Evolutionary conservation across 2,797 vertebrate species (phyloP).

Genomic region (Lacerta bilineata): DNA sequence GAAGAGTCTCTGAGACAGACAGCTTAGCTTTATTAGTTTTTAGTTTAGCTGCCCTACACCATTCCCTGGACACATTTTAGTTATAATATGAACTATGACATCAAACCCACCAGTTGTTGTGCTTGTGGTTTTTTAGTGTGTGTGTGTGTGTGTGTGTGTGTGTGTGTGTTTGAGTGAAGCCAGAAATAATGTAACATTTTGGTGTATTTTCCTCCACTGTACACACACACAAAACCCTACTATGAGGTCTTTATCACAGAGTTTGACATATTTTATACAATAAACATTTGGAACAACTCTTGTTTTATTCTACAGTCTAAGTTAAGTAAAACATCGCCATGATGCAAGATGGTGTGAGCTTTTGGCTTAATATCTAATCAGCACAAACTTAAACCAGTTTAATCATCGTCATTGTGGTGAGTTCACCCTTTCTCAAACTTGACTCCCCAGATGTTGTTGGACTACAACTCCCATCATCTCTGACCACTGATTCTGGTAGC

Average conservation of each 20-base stretch:
- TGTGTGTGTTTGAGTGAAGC: constrained; percentile 27
- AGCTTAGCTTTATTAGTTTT: neutral
- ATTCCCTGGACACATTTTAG: constrained; percentile 11
- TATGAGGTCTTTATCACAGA: neutral
- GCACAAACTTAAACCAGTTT: neutral
- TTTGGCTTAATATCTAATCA: neutral
- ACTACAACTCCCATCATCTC: no score
- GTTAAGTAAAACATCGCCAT: constrained; percentile 5
- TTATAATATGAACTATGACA: constrained; percentile 41
- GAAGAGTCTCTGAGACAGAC: neutral
- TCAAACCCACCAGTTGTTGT: constrained; percentile 21
- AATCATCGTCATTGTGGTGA: neutral
- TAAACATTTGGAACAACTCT: neutral
- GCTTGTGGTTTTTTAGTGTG: no score
- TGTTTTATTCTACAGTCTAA: constrained; percentile 8
- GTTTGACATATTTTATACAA: constrained; percentile 13
- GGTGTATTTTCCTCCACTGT: constrained; percentile 22
- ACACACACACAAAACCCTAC: neutral
- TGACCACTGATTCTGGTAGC: no score
- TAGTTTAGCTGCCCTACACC: neutral
- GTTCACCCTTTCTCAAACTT: no score
- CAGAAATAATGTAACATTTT: constrained; percentile 27
- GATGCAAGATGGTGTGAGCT: neutral
- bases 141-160: no score
- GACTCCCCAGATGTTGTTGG: no score